Base-by-base conservation (phyloP, 2,113 vertebrate species). In the Eulemur rufifrons region DNA sequence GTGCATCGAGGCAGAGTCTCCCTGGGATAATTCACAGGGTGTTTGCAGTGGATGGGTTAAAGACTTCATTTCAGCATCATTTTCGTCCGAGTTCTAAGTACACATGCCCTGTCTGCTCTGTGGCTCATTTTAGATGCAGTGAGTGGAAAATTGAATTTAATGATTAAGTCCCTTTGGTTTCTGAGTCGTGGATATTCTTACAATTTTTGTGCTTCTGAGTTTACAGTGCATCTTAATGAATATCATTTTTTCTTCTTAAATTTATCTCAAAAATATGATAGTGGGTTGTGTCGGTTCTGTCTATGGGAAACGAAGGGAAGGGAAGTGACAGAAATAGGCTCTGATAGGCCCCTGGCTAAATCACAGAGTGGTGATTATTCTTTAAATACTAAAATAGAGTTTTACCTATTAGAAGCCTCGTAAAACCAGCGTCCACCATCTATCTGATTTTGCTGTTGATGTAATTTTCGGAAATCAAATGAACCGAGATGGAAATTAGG, bases 401-500 rank as follows among this genome's bases (percentile, higher is more conserved):
- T 89, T 88, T 90, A 61, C 68, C 56, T 92, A 37, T 87, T 90
- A 94, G 95, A 68, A 59, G 87, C 69, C 76, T 54, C 61, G 23
- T 96, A 85, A 95, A 96, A 94, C 59, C 80, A 95, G 27, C 8
- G 0, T 85, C 95, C 42, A 87, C 91, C 47, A 45, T 82, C 84
- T 78, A 45, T 98, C 92, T 97, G 94, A 87, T 94, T 77, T 96
- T 77, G 77, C 78, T 56, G 4, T 84, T 73, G 92, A 96, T 96
- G 85, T 97, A 76, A 92, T 96, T 86, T 86, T 76, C 78, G 83
- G 91, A 74, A 97, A 97, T 95, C 64, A 85, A 66, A 91, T 94
- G 74, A 90, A 78, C 87, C 0, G 0, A 94, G 84, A 42, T 98
- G 71, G 93, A 96, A 97, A 98, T 97, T 95, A 89, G 94, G 92